phyloP scores from a whole-genome alignment of 2,113 vertebrate genomes.

The Tringa solitaria region DNA sequence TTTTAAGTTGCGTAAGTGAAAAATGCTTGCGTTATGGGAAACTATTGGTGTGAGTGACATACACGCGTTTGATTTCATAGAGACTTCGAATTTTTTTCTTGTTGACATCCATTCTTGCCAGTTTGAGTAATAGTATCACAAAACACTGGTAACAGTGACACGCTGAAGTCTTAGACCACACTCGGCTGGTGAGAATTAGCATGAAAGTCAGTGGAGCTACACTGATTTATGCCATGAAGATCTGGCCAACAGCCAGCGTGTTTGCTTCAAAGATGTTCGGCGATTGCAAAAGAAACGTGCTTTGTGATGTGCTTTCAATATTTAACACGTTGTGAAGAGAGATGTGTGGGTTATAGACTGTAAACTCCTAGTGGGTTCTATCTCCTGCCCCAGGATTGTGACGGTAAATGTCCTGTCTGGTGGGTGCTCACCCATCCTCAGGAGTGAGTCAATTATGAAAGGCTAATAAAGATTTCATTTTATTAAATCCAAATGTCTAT shows the following conservation, averaged over 20 bases:
- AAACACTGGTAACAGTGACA: not conserved
- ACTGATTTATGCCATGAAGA: not conserved
- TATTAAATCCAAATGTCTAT: not conserved
- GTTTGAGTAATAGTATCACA: not conserved
- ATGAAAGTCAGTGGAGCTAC: slow-evolving; percentile 8
- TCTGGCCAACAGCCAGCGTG: slow-evolving; percentile 30
- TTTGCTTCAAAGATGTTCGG: slow-evolving; percentile 24
- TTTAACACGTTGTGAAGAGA: not conserved
- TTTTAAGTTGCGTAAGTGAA: not conserved
- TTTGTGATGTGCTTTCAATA: not conserved
- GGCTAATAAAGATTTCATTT: not conserved
- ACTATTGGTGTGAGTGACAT: not conserved
- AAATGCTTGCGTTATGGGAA: not conserved
- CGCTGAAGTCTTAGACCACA: slow-evolving; percentile 17
- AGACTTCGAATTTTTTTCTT: not conserved
- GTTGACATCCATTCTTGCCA: not conserved
- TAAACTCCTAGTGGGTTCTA: not conserved
- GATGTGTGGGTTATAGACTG: not conserved
- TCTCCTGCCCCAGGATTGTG: not conserved
- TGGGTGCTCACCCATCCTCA: not conserved
- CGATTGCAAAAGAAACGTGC: not conserved
- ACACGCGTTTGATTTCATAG: not conserved
- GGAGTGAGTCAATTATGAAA: not conserved
- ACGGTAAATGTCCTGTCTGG: not conserved
- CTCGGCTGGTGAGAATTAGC: slow-evolving; percentile 51